Evolutionary conservation across 2,797 vertebrate genomes (phyloP).

Genomic region (Phalanger gymnotis): DNA sequence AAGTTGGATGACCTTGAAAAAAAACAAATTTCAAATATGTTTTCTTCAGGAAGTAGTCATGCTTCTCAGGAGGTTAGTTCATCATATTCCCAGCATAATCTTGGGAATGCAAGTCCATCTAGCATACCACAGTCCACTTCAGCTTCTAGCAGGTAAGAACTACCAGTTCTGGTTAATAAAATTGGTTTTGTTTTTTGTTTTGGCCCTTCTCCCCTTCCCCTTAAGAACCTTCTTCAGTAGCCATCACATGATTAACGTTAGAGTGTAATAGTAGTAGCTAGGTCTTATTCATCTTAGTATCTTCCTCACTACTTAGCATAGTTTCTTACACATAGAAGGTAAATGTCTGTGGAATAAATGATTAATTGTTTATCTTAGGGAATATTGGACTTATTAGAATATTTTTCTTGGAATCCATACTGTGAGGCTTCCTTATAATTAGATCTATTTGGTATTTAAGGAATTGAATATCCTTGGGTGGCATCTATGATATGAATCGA

Average conservation of each 20-base stretch:
- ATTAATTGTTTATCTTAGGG: not conserved
- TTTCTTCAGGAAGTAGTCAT: conserved; percentile 85
- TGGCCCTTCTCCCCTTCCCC: not conserved
- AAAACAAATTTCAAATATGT: conserved; percentile 3
- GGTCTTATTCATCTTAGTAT: not conserved
- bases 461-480: not conserved
- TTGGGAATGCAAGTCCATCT: conserved; percentile 60
- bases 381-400: not conserved
- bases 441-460: not conserved
- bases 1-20: not conserved
- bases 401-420: not conserved
- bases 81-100: conserved; percentile 69
- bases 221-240: conserved; percentile 7
- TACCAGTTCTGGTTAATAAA: not conserved
- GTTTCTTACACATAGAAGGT: conserved; percentile 5
- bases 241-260: not conserved
- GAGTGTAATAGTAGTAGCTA: not conserved
- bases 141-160: conserved; percentile 78
- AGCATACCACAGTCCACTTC: conserved; percentile 29
- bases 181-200: not conserved
- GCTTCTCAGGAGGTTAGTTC: conserved; percentile 79
- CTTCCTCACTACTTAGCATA: not conserved
- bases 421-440: not conserved
- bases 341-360: conserved; percentile 42
- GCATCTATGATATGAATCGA: not conserved